Conservation (phyloP, 2,797 vertebrate species). For the Prionace glauca region DNA sequence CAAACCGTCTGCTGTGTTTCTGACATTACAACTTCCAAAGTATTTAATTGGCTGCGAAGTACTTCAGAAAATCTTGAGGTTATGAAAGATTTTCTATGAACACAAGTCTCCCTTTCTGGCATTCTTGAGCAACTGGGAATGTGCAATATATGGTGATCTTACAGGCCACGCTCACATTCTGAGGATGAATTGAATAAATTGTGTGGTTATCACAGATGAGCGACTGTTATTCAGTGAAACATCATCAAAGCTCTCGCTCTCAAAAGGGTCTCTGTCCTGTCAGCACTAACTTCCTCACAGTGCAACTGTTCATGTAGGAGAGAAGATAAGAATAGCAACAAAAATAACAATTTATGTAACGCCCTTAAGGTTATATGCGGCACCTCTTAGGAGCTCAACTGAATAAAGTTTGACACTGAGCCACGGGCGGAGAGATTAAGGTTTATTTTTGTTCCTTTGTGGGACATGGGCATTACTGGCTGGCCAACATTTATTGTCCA, state of each 20-base stretch:
- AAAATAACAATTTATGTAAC: background rate
- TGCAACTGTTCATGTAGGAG: background rate
- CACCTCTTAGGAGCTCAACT: no score
- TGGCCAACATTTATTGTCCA: no score
- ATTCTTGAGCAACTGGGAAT: background rate
- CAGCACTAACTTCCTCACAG: background rate
- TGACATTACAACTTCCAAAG: background rate
- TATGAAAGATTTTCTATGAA: background rate
- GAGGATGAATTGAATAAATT: background rate
- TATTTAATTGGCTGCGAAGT: background rate
- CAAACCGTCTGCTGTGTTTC: background rate
- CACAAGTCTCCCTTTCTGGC: background rate
- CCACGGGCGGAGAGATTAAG: no score
- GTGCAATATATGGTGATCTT: no score
- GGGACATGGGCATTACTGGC: no score
- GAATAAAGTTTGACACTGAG: background rate
- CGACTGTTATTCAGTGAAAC: background rate
- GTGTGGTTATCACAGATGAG: background rate
- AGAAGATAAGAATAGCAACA: background rate
- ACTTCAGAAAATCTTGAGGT: background rate
- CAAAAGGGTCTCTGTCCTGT: background rate
- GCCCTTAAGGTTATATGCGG: background rate
- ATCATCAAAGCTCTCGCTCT: background rate
- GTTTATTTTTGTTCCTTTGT: no score
- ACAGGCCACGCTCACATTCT: background rate